Percentiles rank a stretch among this genome's conserved stretches.
phyloP scores from a whole-genome alignment of 2,888 invertebrate genomes.

The Diachrysia chrysitis region DNA sequence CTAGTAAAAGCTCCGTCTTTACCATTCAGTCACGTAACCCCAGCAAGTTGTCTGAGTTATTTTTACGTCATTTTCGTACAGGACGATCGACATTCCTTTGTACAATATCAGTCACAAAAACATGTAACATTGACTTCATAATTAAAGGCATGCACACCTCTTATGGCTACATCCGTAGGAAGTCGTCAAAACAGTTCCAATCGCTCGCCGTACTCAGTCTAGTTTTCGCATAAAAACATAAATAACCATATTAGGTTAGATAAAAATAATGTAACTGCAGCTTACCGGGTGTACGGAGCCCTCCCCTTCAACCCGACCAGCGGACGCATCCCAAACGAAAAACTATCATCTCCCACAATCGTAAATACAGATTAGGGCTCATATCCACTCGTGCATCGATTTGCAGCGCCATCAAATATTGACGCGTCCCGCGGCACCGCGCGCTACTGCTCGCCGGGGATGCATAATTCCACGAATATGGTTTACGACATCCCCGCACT shows the following conservation, averaged over 20 bases:
- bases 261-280: slow-evolving; percentile 48
- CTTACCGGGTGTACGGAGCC: slow-evolving; percentile 23
- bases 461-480: slow-evolving; percentile 75
- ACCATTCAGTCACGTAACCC: neutral
- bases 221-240: slow-evolving; percentile 42
- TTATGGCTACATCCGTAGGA: slow-evolving; percentile 20
- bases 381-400: slow-evolving; percentile 75
- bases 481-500: slow-evolving; percentile 71
- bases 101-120: slow-evolving; percentile 19
- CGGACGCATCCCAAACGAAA: slow-evolving; percentile 41
- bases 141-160: slow-evolving; percentile 8
- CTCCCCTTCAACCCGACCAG: slow-evolving; percentile 28
- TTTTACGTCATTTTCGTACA: neutral
- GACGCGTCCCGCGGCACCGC: slow-evolving; percentile 64
- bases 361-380: slow-evolving; percentile 76
- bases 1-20: neutral
- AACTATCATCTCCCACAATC: slow-evolving; percentile 59
- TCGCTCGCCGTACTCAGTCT: slow-evolving; percentile 22
- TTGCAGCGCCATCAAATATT: slow-evolving; percentile 84
- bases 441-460: slow-evolving; percentile 76
- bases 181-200: slow-evolving; percentile 33
- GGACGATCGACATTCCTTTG: neutral
- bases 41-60: neutral
- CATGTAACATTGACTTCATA: slow-evolving; percentile 10
- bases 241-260: slow-evolving; percentile 45